These are phyloP conservation scores for Euplagia quadripunctaria DNA, from an alignment of 2,888 invertebrate species.

Conservation along the genomic window DNA sequence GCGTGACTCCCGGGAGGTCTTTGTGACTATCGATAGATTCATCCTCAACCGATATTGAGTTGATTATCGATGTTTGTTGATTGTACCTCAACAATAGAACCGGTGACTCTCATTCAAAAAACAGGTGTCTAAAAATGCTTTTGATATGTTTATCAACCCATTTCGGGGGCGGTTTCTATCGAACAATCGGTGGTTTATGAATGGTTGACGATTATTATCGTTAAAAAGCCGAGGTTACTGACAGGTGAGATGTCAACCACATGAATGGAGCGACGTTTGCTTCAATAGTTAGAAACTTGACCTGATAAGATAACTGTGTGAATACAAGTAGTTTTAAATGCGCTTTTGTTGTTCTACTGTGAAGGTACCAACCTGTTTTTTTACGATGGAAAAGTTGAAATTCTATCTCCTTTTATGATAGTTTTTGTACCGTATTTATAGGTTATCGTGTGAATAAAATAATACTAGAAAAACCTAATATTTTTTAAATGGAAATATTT, in stretches of 20 bases:
- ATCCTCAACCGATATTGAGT: slow-evolving; percentile 70
- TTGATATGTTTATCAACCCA: slow-evolving; percentile 87
- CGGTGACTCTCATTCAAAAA: slow-evolving; percentile 75
- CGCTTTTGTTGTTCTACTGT: slow-evolving; percentile 57
- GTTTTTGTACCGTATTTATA: slow-evolving; percentile 12
- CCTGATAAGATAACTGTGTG: slow-evolving; percentile 72
- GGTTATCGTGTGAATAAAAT: slow-evolving; percentile 1
- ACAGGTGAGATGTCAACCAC: slow-evolving; percentile 85
- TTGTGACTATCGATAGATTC: slow-evolving; percentile 67
- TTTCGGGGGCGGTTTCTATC: slow-evolving; percentile 76
- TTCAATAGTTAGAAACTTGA: slow-evolving; percentile 71
- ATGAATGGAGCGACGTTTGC: slow-evolving; percentile 69
- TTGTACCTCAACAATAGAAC: slow-evolving; percentile 76
- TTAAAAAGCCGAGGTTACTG: slow-evolving; percentile 80
- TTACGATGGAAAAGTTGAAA: slow-evolving; percentile 36
- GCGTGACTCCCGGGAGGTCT: slow-evolving; percentile 76
- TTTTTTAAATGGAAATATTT: too few species aligned
- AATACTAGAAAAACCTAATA: background rate
- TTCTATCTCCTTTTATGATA: slow-evolving; percentile 31
- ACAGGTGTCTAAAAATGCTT: slow-evolving; percentile 81
- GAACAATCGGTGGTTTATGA: slow-evolving; percentile 79
- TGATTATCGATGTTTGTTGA: slow-evolving; percentile 82
- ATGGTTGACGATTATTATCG: slow-evolving; percentile 81
- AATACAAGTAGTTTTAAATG: slow-evolving; percentile 61
- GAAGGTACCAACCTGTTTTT: slow-evolving; percentile 44